Percentiles rank a stretch among this genome's conserved stretches.
These are phyloP conservation scores for Drosophila subsilvestris DNA, from an alignment of 2,888 invertebrate species.

Conservation along the genomic window DNA sequence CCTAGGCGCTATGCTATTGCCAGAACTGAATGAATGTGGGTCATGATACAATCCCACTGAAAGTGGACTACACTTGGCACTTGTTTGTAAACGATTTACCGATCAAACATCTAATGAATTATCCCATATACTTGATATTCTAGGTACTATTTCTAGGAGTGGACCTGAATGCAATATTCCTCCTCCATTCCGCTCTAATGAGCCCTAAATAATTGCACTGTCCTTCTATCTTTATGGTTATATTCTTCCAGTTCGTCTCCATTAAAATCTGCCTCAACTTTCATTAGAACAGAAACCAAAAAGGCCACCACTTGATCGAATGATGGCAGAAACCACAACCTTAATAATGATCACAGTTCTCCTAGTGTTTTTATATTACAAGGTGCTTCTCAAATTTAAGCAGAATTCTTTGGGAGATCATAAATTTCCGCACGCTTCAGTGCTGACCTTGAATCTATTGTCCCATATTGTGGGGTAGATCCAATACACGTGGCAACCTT, in stretches of 20 bases:
- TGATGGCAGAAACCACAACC: too few relatives aligned
- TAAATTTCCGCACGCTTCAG: slow-evolving; percentile 59
- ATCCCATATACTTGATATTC: too few relatives aligned
- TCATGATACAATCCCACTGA: slow-evolving; percentile 23
- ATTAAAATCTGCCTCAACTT: background rate
- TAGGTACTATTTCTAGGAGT: background rate
- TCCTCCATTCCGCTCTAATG: too few relatives aligned
- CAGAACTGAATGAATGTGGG: slow-evolving; percentile 34
- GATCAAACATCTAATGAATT: too few relatives aligned
- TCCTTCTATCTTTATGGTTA: background rate
- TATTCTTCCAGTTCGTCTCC: background rate
- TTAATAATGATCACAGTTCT: background rate
- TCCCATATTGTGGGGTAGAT: slow-evolving; percentile 18
- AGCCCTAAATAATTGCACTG: background rate
- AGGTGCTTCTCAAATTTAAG: slow-evolving; percentile 22
- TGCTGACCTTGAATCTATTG: slow-evolving; percentile 49
- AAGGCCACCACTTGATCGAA: too few relatives aligned
- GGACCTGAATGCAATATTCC: too few relatives aligned
- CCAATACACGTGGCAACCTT: slow-evolving; percentile 39
- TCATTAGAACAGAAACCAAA: too few relatives aligned
- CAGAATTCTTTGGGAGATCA: slow-evolving; percentile 9
- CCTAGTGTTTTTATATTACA: slow-evolving; percentile 8
- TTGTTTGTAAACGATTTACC: background rate
- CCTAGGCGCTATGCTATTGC: background rate
- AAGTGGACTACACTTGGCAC: background rate